Percentiles rank a stretch among this genome's conserved stretches.
Evolutionary conservation across 1,140 invertebrate species (phyloP).

Genomic region (Grapholita molesta): DNA sequence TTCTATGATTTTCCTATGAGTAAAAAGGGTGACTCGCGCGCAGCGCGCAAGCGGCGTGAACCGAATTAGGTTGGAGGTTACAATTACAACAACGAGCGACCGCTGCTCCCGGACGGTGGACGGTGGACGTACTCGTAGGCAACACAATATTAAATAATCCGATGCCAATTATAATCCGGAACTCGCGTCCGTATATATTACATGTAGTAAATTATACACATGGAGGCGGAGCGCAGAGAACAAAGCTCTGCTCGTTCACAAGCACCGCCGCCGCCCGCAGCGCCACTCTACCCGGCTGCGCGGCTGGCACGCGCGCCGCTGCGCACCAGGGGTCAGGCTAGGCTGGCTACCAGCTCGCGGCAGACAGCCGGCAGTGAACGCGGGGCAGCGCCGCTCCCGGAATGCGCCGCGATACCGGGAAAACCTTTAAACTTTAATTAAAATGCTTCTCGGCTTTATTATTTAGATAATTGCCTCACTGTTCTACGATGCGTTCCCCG

Average conservation of each 20-base stretch:
- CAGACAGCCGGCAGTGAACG: too few relatives aligned
- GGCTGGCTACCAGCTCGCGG: too few relatives aligned
- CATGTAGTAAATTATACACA: neutral
- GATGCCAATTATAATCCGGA: neutral
- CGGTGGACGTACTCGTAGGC: too few relatives aligned
- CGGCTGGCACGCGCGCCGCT: too few relatives aligned
- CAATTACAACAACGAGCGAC: too few relatives aligned
- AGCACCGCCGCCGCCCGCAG: too few relatives aligned
- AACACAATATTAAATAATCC: neutral
- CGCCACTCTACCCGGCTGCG: neutral
- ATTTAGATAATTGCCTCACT: neutral
- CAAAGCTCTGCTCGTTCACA: neutral
- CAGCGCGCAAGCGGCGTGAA: too few relatives aligned
- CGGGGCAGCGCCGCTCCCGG: neutral
- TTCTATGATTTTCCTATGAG: too few relatives aligned
- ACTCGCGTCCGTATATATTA: neutral
- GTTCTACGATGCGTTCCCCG: neutral
- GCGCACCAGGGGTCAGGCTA: too few relatives aligned
- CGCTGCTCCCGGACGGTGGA: too few relatives aligned
- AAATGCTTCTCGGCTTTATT: neutral
- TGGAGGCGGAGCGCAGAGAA: neutral
- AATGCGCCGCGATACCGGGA: constrained; percentile 5
- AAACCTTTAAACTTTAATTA: constrained; percentile 6
- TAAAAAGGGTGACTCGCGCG: too few relatives aligned
- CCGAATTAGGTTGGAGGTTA: too few relatives aligned